These are phyloP conservation scores for Mormyrus iriodes DNA, from an alignment of 2,113 vertebrate genomes.

Conservation along the genomic window DNA sequence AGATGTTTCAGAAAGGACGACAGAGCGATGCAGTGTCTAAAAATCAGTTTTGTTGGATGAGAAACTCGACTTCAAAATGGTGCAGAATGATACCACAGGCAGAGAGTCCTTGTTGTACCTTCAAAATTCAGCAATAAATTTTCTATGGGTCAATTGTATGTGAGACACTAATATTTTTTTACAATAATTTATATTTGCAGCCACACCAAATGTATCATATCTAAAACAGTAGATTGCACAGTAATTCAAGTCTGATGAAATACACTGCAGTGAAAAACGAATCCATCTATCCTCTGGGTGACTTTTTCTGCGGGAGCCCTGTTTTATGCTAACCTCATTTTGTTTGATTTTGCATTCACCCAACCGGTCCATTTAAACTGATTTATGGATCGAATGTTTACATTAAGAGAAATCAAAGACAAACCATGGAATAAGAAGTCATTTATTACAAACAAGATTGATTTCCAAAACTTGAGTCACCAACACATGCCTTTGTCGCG, in stretches of 20 bases:
- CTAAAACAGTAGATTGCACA: background rate
- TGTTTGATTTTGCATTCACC: conserved; percentile 6
- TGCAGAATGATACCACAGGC: background rate
- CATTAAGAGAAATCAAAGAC: background rate
- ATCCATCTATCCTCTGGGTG: background rate
- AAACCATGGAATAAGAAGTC: background rate
- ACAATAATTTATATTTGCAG: background rate
- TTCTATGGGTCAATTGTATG: background rate
- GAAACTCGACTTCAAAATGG: background rate
- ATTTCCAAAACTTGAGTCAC: conserved; percentile 37
- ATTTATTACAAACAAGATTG: conserved; percentile 12
- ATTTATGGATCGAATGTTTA: background rate
- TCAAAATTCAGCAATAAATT: background rate
- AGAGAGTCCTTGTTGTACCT: background rate
- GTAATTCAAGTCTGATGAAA: conserved; percentile 1
- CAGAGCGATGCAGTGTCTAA: background rate
- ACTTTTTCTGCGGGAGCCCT: background rate
- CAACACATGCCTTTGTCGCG: conserved; percentile 36
- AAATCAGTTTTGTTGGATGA: background rate
- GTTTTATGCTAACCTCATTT: background rate
- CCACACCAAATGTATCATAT: background rate
- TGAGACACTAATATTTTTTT: background rate
- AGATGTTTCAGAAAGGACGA: background rate
- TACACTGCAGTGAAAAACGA: background rate
- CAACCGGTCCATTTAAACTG: background rate